These are phyloP conservation scores for Lepidurus packardi DNA, from an alignment of 1,140 invertebrate species.

Conservation along the genomic window DNA sequence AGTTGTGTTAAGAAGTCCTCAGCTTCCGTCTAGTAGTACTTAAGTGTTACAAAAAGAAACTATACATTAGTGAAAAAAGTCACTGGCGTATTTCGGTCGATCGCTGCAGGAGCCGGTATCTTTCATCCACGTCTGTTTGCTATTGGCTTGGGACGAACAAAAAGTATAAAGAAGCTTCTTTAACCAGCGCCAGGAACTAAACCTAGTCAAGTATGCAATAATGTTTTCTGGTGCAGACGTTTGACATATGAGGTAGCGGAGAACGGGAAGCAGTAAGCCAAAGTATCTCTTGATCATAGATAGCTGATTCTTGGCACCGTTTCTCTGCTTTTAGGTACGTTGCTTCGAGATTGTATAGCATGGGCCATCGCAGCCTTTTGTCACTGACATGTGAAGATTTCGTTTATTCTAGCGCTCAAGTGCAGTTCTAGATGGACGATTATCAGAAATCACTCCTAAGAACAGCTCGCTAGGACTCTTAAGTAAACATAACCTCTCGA, in stretches of 20 bases:
- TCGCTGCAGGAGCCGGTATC: too few species aligned
- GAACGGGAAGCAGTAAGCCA: background rate
- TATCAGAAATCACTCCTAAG: too few species aligned
- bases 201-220: slow-evolving; percentile 7
- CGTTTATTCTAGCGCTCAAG: background rate
- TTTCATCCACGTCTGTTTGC: too few species aligned
- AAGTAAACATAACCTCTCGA: background rate
- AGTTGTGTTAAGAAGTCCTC: too few species aligned
- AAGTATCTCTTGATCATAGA: slow-evolving; percentile 14
- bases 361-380: background rate
- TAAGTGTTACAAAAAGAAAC: too few species aligned
- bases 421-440: too few species aligned
- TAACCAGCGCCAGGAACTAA: background rate
- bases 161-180: background rate
- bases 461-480: background rate
- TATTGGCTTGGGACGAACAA: too few species aligned
- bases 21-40: too few species aligned
- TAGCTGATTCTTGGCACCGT: slow-evolving; percentile 11
- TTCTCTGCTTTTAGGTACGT: background rate
- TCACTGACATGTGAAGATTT: background rate
- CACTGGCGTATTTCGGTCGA: too few species aligned
- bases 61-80: too few species aligned
- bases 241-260: slow-evolving; percentile 3
- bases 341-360: background rate
- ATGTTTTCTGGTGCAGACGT: background rate